These are phyloP conservation scores for Ceratitis capitata DNA, from an alignment of 1,140 invertebrate species.

Conservation along the genomic window DNA sequence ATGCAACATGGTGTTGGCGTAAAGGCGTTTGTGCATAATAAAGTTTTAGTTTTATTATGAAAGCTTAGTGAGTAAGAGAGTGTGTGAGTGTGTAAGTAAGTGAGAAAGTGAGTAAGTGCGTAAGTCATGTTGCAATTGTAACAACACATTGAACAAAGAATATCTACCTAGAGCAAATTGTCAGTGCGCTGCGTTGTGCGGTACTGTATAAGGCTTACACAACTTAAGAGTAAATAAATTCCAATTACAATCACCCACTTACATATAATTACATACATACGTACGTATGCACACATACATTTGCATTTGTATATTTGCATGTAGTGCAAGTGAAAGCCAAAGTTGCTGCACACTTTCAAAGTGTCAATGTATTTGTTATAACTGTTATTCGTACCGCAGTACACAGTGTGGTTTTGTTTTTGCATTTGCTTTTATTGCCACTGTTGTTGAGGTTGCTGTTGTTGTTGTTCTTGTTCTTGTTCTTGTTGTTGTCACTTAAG, in stretches of 20 bases:
- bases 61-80: background rate
- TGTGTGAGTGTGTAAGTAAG: too few relatives aligned
- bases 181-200: background rate
- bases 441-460: too few relatives aligned
- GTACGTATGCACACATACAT: background rate
- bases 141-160: background rate
- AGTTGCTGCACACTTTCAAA: background rate
- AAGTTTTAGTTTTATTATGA: background rate
- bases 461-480: too few relatives aligned
- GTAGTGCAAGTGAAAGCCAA: background rate
- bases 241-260: background rate
- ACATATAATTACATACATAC: too few relatives aligned
- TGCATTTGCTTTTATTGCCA: background rate
- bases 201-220: background rate
- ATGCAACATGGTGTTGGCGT: conserved; percentile 10
- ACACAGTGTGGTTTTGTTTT: background rate
- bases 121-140: background rate
- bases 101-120: too few relatives aligned
- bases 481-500: background rate
- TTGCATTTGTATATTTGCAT: too few relatives aligned
- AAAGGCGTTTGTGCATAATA: background rate
- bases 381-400: background rate
- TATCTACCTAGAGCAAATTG: background rate
- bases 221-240: background rate
- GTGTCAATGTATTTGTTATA: background rate